Evolutionary conservation across 1,140 invertebrate genomes (phyloP).

Genomic region (Halyomorpha halys): DNA sequence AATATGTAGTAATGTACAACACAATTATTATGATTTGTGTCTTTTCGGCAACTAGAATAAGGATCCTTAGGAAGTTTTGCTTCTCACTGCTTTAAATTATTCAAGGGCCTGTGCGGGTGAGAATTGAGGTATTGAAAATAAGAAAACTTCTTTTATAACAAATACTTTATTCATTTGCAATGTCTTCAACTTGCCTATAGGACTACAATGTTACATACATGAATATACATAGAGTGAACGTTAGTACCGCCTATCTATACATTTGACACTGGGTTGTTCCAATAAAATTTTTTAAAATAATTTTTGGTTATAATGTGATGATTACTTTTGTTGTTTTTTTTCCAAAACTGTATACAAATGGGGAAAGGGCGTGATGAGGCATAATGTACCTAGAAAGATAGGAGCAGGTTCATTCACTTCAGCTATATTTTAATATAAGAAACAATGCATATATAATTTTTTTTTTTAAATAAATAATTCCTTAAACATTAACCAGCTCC

Average conservation of each 20-base stretch:
- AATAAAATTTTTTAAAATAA: background rate
- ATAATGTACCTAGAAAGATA: background rate
- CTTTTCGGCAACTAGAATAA: too few species aligned
- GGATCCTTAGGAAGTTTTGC: too few species aligned
- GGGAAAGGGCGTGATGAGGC: constrained; percentile 2
- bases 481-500: constrained; percentile 4
- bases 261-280: constrained; percentile 27
- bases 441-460: too few species aligned
- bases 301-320: constrained; percentile 2
- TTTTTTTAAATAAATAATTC: constrained; percentile 2
- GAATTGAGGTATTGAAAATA: background rate
- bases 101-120: too few species aligned
- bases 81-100: too few species aligned
- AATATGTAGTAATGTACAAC: too few species aligned
- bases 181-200: constrained; percentile 24
- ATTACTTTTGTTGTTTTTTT: background rate
- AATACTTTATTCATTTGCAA: constrained; percentile 27
- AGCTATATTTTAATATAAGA: too few species aligned
- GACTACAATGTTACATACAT: constrained; percentile 28
- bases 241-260: constrained; percentile 27
- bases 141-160: constrained; percentile 18
- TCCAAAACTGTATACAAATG: constrained; percentile 12
- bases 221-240: constrained; percentile 28
- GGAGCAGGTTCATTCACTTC: constrained; percentile 1
- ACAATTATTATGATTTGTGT: too few species aligned